phyloP scores from a whole-genome alignment of 2,888 invertebrate species.

The Ophonus ardosiacus region DNA sequence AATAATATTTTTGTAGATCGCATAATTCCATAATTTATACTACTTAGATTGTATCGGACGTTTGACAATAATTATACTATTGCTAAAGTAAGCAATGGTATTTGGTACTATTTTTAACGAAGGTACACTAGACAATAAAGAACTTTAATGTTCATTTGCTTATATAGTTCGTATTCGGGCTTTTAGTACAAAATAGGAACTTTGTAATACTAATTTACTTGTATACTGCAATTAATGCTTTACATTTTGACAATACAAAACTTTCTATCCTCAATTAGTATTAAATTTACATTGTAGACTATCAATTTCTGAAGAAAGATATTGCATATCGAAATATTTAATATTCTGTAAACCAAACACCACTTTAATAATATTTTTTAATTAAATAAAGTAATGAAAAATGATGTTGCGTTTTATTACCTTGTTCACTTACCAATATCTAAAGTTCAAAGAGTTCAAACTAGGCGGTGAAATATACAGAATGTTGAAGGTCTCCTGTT shows the following conservation, averaged over 20 bases:
- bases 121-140: conserved; percentile 61
- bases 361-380: conserved; percentile 58
- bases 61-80: conserved; percentile 59
- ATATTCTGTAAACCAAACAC: conserved; percentile 58
- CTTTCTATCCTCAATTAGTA: conserved; percentile 51
- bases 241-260: conserved; percentile 36
- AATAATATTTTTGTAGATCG: conserved; percentile 64
- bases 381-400: conserved; percentile 29
- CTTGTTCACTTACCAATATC: background rate
- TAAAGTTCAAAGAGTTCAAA: background rate
- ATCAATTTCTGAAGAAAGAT: conserved; percentile 31
- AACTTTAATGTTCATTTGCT: conserved; percentile 55
- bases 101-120: conserved; percentile 46
- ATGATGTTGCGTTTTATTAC: background rate
- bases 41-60: conserved; percentile 28
- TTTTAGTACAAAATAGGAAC: conserved; percentile 61
- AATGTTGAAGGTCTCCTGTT: too few species aligned
- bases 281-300: conserved; percentile 55
- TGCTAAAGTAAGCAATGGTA: conserved; percentile 44
- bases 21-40: conserved; percentile 50
- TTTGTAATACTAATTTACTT: conserved; percentile 57
- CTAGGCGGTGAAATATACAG: background rate
- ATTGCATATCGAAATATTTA: conserved; percentile 54
- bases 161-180: conserved; percentile 60
- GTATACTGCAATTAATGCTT: conserved; percentile 46